A percentile compares a stretch with the other conserved stretches of the same genome.
These are phyloP conservation scores for Heteronetta atricapilla DNA, from an alignment of 2,113 vertebrate species.

Conservation along the genomic window DNA sequence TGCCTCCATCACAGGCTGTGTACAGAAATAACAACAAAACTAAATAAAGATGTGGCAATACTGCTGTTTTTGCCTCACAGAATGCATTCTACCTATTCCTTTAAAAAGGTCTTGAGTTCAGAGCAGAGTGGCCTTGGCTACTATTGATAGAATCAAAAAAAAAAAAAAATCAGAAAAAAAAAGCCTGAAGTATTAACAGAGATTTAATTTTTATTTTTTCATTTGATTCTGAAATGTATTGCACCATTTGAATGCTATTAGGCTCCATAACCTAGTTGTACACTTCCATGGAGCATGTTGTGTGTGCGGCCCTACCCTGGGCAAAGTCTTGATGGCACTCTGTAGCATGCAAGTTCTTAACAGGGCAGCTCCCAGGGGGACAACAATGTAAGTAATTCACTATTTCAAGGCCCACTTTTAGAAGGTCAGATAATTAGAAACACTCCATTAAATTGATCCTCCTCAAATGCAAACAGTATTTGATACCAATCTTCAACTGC, in stretches of 20 bases:
- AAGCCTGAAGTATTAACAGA: neutral
- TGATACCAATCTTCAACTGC: neutral
- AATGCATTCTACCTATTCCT: neutral
- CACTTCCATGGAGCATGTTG: neutral
- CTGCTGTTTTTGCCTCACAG: neutral
- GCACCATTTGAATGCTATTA: neutral
- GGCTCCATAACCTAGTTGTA: neutral
- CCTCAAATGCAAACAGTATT: neutral
- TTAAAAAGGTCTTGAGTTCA: neutral
- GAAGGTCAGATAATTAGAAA: neutral
- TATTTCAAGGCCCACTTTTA: neutral
- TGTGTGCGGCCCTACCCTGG: neutral
- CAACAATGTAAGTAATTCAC: neutral
- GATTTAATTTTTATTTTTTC: neutral
- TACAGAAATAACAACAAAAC: neutral
- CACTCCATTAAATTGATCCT: neutral
- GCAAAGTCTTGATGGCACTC: neutral
- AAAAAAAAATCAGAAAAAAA: neutral
- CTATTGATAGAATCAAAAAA: neutral
- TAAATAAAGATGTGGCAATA: neutral
- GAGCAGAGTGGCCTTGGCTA: neutral
- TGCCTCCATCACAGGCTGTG: neutral
- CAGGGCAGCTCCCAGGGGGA: accelerated
- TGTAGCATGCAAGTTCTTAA: neutral
- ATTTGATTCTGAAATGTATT: neutral